These are phyloP conservation scores for Bellardia pandia DNA, from an alignment of 2,888 invertebrate genomes.

Conservation along the genomic window DNA sequence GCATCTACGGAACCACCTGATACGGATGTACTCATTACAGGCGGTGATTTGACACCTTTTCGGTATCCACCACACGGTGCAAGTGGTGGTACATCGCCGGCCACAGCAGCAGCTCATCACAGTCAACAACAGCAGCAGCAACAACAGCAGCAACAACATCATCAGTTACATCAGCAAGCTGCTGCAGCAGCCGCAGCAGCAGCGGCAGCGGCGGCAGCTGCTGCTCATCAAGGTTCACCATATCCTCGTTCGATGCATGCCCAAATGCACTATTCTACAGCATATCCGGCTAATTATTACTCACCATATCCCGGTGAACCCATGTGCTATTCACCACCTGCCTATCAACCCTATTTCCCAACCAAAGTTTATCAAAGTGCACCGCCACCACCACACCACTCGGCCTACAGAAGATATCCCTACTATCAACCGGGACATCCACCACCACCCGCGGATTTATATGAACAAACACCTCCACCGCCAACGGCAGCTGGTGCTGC, in stretches of 20 bases:
- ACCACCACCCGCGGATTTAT: conserved; percentile 80
- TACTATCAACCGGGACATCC: conserved; percentile 80
- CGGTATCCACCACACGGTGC: conserved; percentile 77
- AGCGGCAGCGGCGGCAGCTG: conserved; percentile 81
- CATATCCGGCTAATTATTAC: conserved; percentile 84
- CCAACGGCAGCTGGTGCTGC: conserved; percentile 70
- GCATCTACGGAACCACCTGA: conserved; percentile 76
- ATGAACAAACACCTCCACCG: conserved; percentile 79
- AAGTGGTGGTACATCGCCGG: conserved; percentile 67
- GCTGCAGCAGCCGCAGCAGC: conserved; percentile 79
- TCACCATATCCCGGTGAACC: conserved; percentile 84
- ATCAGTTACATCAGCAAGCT: conserved; percentile 79
- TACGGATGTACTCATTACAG: conserved; percentile 80
- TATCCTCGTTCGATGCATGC: conserved; percentile 83
- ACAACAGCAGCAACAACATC: conserved; percentile 80
- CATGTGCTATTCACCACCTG: conserved; percentile 85
- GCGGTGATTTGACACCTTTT: conserved; percentile 81
- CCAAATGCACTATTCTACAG: conserved; percentile 84
- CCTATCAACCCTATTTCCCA: conserved; percentile 85
- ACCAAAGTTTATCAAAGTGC: conserved; percentile 85
- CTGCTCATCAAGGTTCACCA: conserved; percentile 81
- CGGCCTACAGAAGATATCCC: conserved; percentile 81
- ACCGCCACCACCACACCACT: conserved; percentile 78
- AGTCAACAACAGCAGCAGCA: conserved; percentile 76
- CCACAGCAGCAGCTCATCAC: conserved; percentile 68